Percentiles rank a stretch among this genome's conserved stretches.
Conservation (phyloP, 2,888 invertebrate species). For the Macrophya alboannulata region DNA sequence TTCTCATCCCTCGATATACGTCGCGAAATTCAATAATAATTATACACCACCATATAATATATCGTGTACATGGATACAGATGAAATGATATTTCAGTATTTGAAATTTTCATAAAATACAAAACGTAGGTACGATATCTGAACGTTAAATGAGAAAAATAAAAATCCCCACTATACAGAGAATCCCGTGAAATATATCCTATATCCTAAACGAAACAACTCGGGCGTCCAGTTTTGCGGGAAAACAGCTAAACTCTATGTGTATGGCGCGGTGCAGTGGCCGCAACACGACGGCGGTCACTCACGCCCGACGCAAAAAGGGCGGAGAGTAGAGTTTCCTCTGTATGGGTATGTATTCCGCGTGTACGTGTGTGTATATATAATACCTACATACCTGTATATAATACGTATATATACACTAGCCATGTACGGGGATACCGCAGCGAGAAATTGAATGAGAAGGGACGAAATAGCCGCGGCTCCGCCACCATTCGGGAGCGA, state of each 20-base stretch:
- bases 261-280: no score
- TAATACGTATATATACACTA: not conserved
- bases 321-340: constrained; percentile 6
- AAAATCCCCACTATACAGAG: not conserved
- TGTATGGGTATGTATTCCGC: not conserved
- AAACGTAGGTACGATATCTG: not conserved
- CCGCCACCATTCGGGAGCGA: not conserved
- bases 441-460: constrained; percentile 40
- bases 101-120: not conserved
- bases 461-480: not conserved
- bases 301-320: constrained; percentile 29
- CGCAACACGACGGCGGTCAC: constrained; percentile 24
- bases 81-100: not conserved
- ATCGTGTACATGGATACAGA: not conserved
- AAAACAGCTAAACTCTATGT: not conserved
- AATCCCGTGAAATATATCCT: not conserved
- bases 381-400: no score
- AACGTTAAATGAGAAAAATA: no score
- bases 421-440: not conserved
- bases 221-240: not conserved
- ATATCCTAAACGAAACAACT: not conserved
- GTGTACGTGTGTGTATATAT: not conserved
- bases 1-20: not conserved
- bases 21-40: not conserved
- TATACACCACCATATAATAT: not conserved